Evolutionary conservation across 2,797 vertebrate species (phyloP), one percentile per base, ranked within the genome.

Genomic region (Sciaenops ocellatus): DNA sequence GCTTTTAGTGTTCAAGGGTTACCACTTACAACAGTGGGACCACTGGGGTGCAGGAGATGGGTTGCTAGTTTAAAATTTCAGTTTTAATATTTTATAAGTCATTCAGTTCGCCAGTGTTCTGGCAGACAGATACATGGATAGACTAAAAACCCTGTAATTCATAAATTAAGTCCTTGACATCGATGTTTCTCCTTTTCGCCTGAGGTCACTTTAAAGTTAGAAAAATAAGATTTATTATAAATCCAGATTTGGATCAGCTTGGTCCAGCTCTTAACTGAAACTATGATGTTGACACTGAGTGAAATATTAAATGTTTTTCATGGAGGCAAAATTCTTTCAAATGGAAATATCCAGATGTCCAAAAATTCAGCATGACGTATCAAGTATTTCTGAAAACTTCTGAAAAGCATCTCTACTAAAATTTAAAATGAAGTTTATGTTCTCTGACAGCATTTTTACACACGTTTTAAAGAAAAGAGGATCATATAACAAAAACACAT

Each of bases 11-110:
- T 6, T 38, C 20, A 72, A 28, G 65, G 16, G 41, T 30, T 42
- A 5, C 28, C 67, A 82, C 11, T 30, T 42, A 5, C 28, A 69
- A 82, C 11, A 16, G 44, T 8, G 34, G 3, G 30, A 75, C 48
- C 18, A 26, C 56, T 41, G 18, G 54, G 26, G 18, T 28, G 60
- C 22, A 46, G 11, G 17, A 63, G 44, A 47, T 11, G 5, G 24
- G 17, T 46, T 3, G 1, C 17, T 16, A 7, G 15, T 52, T 51
- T 65, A 47, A 16, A 9, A 52, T 50, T 51, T 61, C 11, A 47
- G 13, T 47, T 51, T n/a, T 44, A 44, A 44, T 15, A 3, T 44
- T 44, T 44, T 12, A 15, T 44, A 12, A 44, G 20, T 11, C 50
- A 11, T 22, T 5, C 11, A 51, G n/a, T 22, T n/a, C 4, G 13